Conservation (phyloP, 2,113 vertebrate species). For the Procapra przewalskii region DNA sequence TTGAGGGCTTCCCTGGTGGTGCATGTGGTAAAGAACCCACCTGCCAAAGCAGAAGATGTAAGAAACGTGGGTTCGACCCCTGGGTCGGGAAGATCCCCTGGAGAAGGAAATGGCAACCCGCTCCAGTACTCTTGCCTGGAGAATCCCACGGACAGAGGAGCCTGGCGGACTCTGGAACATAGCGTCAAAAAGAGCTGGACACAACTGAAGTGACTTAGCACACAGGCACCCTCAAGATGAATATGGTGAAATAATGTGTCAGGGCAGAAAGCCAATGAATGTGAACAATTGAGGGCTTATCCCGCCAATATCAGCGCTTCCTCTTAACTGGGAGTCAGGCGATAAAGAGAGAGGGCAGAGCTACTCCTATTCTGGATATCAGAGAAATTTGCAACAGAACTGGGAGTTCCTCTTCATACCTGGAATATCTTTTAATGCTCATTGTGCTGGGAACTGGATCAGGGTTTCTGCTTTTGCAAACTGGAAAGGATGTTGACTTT, state of each 20-base stretch:
- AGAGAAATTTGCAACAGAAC: fast-evolving
- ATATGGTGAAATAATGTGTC: fast-evolving
- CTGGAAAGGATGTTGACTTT: fast-evolving
- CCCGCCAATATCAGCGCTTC: too few relatives aligned
- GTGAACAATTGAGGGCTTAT: too few relatives aligned
- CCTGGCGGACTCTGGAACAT: fast-evolving
- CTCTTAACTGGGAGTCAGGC: not conserved
- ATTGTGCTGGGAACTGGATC: fast-evolving
- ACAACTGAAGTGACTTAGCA: not conserved
- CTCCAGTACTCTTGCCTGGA: not conserved
- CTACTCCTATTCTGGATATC: not conserved
- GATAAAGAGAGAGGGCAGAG: fast-evolving
- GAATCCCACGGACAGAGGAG: not conserved
- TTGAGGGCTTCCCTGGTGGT: not conserved
- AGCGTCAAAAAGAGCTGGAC: not conserved
- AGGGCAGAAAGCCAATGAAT: fast-evolving
- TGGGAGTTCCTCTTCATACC: fast-evolving
- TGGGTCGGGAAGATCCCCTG: not conserved
- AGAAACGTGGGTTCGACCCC: not conserved
- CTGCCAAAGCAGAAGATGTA: not conserved
- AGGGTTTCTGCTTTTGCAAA: not conserved
- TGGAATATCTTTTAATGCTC: not conserved
- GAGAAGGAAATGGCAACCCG: not conserved
- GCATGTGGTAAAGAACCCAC: not conserved
- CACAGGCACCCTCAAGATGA: fast-evolving